These are phyloP conservation scores for Catharus ustulatus DNA, from an alignment of 2,797 vertebrate species.

Conservation along the genomic window DNA sequence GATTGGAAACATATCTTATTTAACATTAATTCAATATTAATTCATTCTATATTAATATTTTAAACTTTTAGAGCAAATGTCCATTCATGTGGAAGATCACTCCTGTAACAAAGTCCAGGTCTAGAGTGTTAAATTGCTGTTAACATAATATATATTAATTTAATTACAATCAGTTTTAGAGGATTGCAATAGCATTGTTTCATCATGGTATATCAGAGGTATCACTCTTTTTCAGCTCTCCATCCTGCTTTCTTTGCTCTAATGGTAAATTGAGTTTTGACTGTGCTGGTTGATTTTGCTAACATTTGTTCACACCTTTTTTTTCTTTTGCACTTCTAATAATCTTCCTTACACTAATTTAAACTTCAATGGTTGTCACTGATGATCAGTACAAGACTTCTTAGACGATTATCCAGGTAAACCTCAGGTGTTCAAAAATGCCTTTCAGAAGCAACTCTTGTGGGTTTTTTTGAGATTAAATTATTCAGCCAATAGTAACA, in stretches of 20 bases:
- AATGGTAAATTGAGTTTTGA: neutral
- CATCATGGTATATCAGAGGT: neutral
- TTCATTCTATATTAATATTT: neutral
- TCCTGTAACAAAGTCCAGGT: neutral
- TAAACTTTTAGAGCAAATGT: neutral
- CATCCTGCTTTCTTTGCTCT: neutral
- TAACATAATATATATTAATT: neutral
- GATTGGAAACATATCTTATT: neutral
- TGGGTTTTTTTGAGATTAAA: accelerated
- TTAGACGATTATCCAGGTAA: neutral
- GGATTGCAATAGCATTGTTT: neutral
- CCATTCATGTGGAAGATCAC: neutral
- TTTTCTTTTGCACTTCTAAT: neutral
- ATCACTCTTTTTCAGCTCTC: neutral
- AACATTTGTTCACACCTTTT: neutral
- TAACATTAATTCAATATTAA: neutral
- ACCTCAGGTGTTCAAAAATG: neutral
- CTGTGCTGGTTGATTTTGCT: neutral
- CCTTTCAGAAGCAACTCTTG: neutral
- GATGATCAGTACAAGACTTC: neutral
- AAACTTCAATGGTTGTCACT: neutral
- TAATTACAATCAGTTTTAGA: neutral
- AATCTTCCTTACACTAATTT: neutral
- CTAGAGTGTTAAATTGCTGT: neutral
- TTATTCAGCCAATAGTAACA: neutral